Percentiles rank a stretch among this genome's conserved stretches.
phyloP scores from a whole-genome alignment of 2,888 invertebrate genomes.

The Caenorhabditis parvicauda region DNA sequence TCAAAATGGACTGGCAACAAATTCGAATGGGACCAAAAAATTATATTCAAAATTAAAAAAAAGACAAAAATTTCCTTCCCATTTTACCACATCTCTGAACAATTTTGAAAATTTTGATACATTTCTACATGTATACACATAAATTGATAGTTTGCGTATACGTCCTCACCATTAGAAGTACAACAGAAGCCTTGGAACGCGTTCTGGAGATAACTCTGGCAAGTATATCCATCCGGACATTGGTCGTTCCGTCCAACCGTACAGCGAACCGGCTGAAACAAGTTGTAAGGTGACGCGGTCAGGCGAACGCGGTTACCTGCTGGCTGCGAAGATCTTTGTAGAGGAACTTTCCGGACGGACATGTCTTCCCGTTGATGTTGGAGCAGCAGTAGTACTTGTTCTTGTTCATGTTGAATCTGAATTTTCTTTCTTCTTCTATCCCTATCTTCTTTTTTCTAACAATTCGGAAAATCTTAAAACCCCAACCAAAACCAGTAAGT shows the following conservation, averaged over 20 bases:
- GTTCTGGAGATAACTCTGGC: slow-evolving; percentile 36
- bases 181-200: slow-evolving; percentile 49
- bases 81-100: too few species aligned
- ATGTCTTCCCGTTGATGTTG: slow-evolving; percentile 35
- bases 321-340: slow-evolving; percentile 30
- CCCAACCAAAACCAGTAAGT: too few species aligned
- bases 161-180: slow-evolving; percentile 22
- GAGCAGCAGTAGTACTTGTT: slow-evolving; percentile 51
- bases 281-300: not conserved
- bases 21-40: too few species aligned
- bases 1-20: too few species aligned
- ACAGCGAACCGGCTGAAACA: slow-evolving; percentile 29
- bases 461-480: too few species aligned
- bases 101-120: too few species aligned
- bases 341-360: slow-evolving; percentile 40
- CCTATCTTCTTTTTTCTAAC: too few species aligned
- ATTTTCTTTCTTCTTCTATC: too few species aligned
- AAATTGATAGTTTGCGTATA: not conserved
- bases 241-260: slow-evolving; percentile 43
- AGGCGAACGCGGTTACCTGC: slow-evolving; percentile 1
- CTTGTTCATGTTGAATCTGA: slow-evolving; percentile 33
- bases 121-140: slow-evolving; percentile 1
- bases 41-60: too few species aligned
- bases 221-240: slow-evolving; percentile 40
- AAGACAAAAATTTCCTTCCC: too few species aligned